Evolutionary conservation across 2,797 vertebrate genomes (phyloP), one percentile per base, ranked within the genome.

Genomic region (Buceros bicornis): DNA sequence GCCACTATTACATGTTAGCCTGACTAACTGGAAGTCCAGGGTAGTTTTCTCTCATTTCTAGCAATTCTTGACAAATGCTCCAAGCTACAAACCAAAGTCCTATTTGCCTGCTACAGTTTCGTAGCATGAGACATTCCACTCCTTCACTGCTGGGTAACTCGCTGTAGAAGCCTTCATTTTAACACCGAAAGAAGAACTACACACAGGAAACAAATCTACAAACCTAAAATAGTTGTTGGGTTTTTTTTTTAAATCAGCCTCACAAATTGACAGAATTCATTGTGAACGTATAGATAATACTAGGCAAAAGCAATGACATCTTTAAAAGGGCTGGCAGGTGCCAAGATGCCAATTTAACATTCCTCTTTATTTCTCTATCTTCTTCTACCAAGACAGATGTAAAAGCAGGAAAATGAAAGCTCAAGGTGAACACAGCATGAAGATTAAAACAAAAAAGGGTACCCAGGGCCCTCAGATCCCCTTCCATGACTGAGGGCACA

Each of bases 41-140:
- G 64, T 56, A 33, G 16, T 48, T n/a, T 82, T 61, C 61, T 35
- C 33, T 74, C 20, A 50, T 29, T 58, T 88, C 15, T 50, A 67
- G 43, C 58, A 42, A 26, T 42, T 50, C 13, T 45, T 43, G 17
- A 65, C 42, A 33, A 81, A 76, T n/a, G 5, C 21, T 73, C 33
- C 48, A 69, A 86, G 28, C 33, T 45, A 57, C 11, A 50, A 33
- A 51, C 5, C 24, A 53, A 60, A 80, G 4, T 13, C 6, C 48
- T 4, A 6, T 0, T 35, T 40, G 53, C 35, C 17, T 53, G 56
- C 61, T 29, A 4, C 0, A 58, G 21, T 69, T 62, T 43, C 25
- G 33, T 2, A 37, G 22, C 18, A 42, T 10, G 33, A 78, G 58
- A 76, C 4, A 11, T 42, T 12, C 35, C 0, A 1, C 7, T 33